phyloP scores from a whole-genome alignment of 2,888 invertebrate genomes.

The Dysmachus trigonus region DNA sequence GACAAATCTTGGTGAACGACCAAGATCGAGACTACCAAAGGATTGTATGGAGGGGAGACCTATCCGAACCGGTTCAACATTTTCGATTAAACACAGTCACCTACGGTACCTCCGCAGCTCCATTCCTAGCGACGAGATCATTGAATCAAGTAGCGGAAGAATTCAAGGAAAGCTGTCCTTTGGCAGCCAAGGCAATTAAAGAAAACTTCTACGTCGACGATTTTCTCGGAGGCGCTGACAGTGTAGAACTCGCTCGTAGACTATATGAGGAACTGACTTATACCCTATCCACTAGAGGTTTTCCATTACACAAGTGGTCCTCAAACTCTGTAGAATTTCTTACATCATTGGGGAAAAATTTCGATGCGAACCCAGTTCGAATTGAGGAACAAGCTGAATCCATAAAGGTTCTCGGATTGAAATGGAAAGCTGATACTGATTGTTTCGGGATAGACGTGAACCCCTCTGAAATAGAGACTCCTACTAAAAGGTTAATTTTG shows the following conservation, averaged over 20 bases:
- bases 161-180: not conserved
- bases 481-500: not conserved
- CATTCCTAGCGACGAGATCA: not conserved
- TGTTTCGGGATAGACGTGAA: not conserved
- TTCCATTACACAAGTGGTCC: not conserved
- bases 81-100: not conserved
- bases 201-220: not conserved
- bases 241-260: not conserved
- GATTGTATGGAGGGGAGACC: not conserved
- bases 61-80: not conserved
- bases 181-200: not conserved
- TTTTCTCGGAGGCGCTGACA: not conserved
- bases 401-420: not conserved
- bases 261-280: not conserved
- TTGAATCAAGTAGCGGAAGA: no score
- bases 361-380: not conserved
- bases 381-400: not conserved
- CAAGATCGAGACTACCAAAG: not conserved
- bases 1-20: not conserved
- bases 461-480: not conserved
- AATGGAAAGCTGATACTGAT: not conserved
- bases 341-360: not conserved
- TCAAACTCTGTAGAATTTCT: not conserved
- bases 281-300: not conserved
- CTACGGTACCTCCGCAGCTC: conserved; percentile 8